phyloP scores from a whole-genome alignment of 2,113 vertebrate species.

The Scortum barcoo region DNA sequence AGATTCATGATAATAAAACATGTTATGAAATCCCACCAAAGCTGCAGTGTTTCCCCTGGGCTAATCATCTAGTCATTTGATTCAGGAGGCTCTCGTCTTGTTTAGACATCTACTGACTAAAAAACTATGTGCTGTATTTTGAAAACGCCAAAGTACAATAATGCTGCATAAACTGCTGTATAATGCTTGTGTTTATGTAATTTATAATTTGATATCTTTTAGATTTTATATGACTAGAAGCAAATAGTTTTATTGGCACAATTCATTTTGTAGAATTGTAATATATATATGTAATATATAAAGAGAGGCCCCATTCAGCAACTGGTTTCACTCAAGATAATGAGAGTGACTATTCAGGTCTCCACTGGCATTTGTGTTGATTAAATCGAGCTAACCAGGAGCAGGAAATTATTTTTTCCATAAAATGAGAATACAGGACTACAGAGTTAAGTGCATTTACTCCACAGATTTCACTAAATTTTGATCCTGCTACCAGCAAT shows the following conservation, averaged over 20 bases:
- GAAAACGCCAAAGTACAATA: constrained; percentile 16
- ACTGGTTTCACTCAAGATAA: not conserved
- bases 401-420: constrained; percentile 9
- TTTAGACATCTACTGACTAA: constrained; percentile 44
- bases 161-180: constrained; percentile 1
- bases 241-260: constrained; percentile 12
- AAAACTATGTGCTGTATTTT: constrained; percentile 18
- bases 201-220: constrained; percentile 17
- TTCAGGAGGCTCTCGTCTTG: constrained; percentile 22
- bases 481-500: not conserved
- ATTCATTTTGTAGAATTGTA: constrained; percentile 17
- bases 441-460: constrained; percentile 2
- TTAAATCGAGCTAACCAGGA: not conserved
- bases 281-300: too few relatives aligned
- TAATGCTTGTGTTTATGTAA: constrained; percentile 8
- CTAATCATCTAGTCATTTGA: constrained; percentile 52
- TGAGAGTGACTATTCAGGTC: not conserved
- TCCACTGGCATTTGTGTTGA: not conserved
- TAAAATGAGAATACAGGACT: not conserved
- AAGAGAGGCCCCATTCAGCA: not conserved
- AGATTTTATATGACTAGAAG: constrained; percentile 12
- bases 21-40: constrained; percentile 55
- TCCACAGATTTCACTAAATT: not conserved
- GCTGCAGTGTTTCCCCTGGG: constrained; percentile 48
- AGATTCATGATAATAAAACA: constrained; percentile 49